phyloP scores from a whole-genome alignment of 2,113 vertebrate genomes.

The Bambusicola thoracicus region DNA sequence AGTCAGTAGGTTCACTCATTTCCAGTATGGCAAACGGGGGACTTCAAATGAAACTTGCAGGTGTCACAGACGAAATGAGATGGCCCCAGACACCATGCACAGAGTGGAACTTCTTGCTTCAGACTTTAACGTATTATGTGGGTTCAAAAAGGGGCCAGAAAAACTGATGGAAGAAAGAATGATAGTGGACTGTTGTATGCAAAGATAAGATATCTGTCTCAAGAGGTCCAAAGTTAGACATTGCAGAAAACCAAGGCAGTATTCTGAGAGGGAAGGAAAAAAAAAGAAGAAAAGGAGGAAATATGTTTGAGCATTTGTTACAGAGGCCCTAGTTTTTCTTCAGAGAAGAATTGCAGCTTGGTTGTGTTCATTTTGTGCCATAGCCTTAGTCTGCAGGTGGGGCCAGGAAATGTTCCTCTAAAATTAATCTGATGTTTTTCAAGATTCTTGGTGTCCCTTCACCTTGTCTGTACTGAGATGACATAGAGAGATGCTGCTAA shows the following conservation, averaged over 20 bases:
- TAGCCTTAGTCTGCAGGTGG: not conserved
- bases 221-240: not conserved
- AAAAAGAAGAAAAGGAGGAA: not conserved
- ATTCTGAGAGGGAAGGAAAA: not conserved
- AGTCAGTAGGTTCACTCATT: not conserved
- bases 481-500: not conserved
- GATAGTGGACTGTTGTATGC: not conserved
- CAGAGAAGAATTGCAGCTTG: not conserved
- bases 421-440: not conserved
- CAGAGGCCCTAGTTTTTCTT: not conserved
- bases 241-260: slow-evolving; percentile 8
- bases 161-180: not conserved
- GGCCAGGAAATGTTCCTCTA: not conserved
- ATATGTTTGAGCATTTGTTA: not conserved
- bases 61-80: not conserved
- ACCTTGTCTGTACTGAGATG: not conserved
- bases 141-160: not conserved
- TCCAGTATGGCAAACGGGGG: not conserved
- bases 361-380: not conserved
- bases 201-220: not conserved
- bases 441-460: not conserved
- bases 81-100: not conserved
- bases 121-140: not conserved
- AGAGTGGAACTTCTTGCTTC: not conserved
- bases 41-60: slow-evolving; percentile 47